Conservation (phyloP, 23 tunicate species). For the Trididemnum clinides region DNA sequence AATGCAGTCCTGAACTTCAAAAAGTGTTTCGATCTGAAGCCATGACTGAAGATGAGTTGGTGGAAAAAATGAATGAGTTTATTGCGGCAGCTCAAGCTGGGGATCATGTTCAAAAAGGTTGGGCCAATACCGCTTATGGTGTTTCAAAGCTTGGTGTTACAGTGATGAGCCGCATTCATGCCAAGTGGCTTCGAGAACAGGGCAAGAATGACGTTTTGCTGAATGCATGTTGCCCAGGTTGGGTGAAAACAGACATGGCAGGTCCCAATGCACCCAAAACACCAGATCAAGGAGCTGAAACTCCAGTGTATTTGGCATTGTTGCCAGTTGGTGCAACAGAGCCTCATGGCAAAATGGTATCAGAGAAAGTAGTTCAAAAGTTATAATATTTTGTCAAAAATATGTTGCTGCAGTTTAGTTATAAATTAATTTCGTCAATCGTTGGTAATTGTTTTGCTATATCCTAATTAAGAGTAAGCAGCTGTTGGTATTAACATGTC, state of each 20-base stretch:
- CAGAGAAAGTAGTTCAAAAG: slow-evolving; percentile 42
- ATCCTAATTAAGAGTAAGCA: too few relatives aligned
- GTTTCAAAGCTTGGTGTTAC: slow-evolving; percentile 76
- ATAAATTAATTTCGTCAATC: too few relatives aligned
- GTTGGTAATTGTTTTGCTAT: too few relatives aligned
- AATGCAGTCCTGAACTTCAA: slow-evolving; percentile 72
- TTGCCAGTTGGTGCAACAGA: slow-evolving; percentile 63
- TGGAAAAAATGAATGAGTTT: slow-evolving; percentile 70
- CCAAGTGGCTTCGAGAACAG: slow-evolving; percentile 29
- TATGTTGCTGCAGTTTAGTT: too few relatives aligned
- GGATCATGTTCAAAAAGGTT: slow-evolving; percentile 38
- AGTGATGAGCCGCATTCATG: slow-evolving; percentile 61
- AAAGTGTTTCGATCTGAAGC: slow-evolving; percentile 50
- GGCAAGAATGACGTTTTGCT: slow-evolving; percentile 61
- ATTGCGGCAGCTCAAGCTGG: slow-evolving; percentile 37
- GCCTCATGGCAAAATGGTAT: slow-evolving; percentile 73
- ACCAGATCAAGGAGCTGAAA: slow-evolving; percentile 91
- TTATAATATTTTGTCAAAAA: slow-evolving; percentile 26
- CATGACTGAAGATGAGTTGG: slow-evolving; percentile 60
- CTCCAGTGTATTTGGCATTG: slow-evolving; percentile 71
- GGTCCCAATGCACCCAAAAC: slow-evolving; percentile 61
- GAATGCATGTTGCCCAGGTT: slow-evolving; percentile 91
- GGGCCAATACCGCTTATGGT: slow-evolving; percentile 70
- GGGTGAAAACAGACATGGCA: slow-evolving; percentile 82
- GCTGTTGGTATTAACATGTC: too few relatives aligned